Base-by-base conservation (phyloP, 2,797 vertebrate genomes). In the Galaxias olidus region DNA sequence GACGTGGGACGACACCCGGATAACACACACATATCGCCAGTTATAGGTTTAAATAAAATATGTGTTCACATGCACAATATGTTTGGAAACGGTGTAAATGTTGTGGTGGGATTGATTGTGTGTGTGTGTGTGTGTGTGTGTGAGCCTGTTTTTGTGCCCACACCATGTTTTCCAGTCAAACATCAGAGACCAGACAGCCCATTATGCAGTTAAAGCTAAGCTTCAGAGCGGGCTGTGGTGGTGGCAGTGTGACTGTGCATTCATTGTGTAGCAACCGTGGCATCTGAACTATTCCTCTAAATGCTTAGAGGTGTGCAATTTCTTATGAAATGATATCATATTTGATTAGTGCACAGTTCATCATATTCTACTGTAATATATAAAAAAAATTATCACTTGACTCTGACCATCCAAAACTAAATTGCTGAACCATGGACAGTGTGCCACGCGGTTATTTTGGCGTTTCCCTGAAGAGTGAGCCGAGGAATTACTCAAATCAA, bases 161-260 rank as follows among this genome's bases (percentile, higher is more conserved):
- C 18, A 57, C 13, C 44, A 42, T 54, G 69, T 59, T 60, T 51
- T 61, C n/a, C 11, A 49, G 59, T 46, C 53, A 59, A 66, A 84
- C 79, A 85, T 86, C 75, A 88, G 81, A 88, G 71, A 75, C 74
- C 56, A 76, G 75, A 61, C 71, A 68, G 74, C 74, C 82, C 71
- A 87, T 90, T 86, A 90, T 82, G 84, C 84, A 77, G 85, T 89
- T 88, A 83, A 73, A 78, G 78, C 79, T 63, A 58, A 40, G 64
- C 63, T 81, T 75, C 73, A 87, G 80, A 85, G 81, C 71, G 68
- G 85, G 81, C 76, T 80, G 80, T 86, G 79, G 78, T 76, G 78
- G 71, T 76, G 81, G 69, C 80, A 75, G 80, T 88, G 87, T 91
- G 90, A 87, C 85, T 76, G 6, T 85, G 88, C 84, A 91, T 91